Base-by-base conservation (phyloP, 30 jellyfish, hydroid and myxozoan species). In the Turritopsis rubra region DNA sequence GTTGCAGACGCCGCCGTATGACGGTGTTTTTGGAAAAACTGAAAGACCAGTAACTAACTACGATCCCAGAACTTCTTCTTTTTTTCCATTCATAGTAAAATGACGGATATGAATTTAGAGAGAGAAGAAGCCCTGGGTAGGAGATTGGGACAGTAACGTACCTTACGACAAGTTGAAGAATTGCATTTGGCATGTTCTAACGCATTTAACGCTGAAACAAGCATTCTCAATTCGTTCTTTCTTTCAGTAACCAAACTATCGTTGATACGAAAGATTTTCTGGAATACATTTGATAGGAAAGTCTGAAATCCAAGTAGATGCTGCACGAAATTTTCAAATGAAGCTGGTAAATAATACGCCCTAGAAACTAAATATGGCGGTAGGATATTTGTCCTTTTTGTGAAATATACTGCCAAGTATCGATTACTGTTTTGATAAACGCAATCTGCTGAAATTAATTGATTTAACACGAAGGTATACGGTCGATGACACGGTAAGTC, bases 301-400 rank as follows among this genome's bases (percentile, higher is more conserved):
- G 87, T 80, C 65, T 80, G 78, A 21, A 31, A 31, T 52, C 87
- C 87, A 26, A 52, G 65, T 23, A 80, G 22, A 53, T 80, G 52
- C 65, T 31, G 87, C 29, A 80, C 81, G 52, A 80, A 80, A 31
- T n/a, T 21, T 53, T 53, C 81, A 22, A 80, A 80, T 41, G 52
- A 60, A 0, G 60, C 21, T 26, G 87, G 87, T 24, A 80, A 29
- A 9, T 19, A 53, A 52, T 80, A 80, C 16, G 52, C 21, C n/a
- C 82, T 52, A 0, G 31, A 80, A 29, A 23, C 1, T 18, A 80
- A 80, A 26, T 80, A 80, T 23, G 81, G 21, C 26, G 87, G 87
- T 3, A 80, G 54, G 19, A 21, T 22, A 1, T 80, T 80, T 31
- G 65, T 1, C 19, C 13, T 24, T 19, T 53, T 80, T 3, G 52